A percentile compares a stretch with the other conserved stretches of the same genome.
Conservation (phyloP, 2,888 invertebrate species). For the Apotomis betuletana region DNA sequence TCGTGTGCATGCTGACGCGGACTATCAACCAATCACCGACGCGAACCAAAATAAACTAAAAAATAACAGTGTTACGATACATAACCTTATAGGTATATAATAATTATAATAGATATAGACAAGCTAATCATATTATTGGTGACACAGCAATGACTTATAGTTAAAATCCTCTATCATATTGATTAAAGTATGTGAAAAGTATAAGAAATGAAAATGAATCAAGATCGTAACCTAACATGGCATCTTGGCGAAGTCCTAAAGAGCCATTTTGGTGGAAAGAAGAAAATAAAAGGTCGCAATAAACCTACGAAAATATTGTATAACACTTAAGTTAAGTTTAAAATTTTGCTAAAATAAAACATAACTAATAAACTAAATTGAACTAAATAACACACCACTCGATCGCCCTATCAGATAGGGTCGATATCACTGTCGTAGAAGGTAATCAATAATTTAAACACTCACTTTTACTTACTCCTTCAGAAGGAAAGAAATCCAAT, state of each 20-base stretch:
- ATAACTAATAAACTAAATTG: slow-evolving; percentile 84
- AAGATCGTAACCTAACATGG: slow-evolving; percentile 71
- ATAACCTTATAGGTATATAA: slow-evolving; percentile 59
- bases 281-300: slow-evolving; percentile 72
- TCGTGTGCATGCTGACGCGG: slow-evolving; percentile 9
- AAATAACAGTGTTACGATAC: slow-evolving; percentile 58
- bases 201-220: slow-evolving; percentile 65
- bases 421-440: slow-evolving; percentile 77
- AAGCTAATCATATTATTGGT: slow-evolving; percentile 81
- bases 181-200: slow-evolving; percentile 63
- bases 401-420: slow-evolving; percentile 77
- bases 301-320: slow-evolving; percentile 80
- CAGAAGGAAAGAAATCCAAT: slow-evolving; percentile 66
- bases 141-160: slow-evolving; percentile 81
- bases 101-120: slow-evolving; percentile 68
- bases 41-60: slow-evolving; percentile 53
- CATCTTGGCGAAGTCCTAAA: slow-evolving; percentile 64
- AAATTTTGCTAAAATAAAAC: slow-evolving; percentile 84
- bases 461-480: slow-evolving; percentile 63
- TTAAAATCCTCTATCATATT: slow-evolving; percentile 71
- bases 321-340: slow-evolving; percentile 82
- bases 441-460: slow-evolving; percentile 74
- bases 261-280: slow-evolving; percentile 81
- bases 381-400: slow-evolving; percentile 82
- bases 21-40: slow-evolving; percentile 68